phyloP scores from a whole-genome alignment of 2,888 invertebrate genomes.

The Trachelus troglodyta region DNA sequence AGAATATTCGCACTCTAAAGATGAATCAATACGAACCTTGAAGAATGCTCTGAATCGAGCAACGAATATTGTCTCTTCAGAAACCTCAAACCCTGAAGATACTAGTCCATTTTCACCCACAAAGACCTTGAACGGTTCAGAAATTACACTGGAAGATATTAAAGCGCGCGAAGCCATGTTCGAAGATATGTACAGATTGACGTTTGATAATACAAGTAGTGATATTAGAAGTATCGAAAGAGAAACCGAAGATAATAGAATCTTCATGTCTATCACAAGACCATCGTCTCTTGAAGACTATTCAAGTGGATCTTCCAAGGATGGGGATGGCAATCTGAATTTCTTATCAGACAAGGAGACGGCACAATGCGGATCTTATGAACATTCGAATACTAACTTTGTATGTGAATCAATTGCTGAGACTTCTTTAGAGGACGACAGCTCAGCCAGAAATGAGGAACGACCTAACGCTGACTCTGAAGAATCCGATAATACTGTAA shows the following conservation, averaged over 20 bases:
- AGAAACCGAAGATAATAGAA: constrained; percentile 4
- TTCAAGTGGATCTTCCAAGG: not conserved
- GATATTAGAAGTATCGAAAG: constrained; percentile 43
- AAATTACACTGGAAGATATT: constrained; percentile 15
- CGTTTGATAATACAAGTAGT: constrained; percentile 23
- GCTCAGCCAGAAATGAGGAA: not conserved
- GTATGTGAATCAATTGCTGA: not conserved
- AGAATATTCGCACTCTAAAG: constrained; percentile 10
- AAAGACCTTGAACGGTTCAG: constrained; percentile 8
- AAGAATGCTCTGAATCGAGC: constrained; percentile 53
- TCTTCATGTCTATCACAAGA: not conserved
- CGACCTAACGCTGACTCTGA: not conserved
- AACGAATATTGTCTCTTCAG: constrained; percentile 46
- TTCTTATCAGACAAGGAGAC: constrained; percentile 6
- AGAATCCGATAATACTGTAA: not conserved
- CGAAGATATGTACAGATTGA: constrained; percentile 37
- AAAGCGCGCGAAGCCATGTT: constrained; percentile 33
- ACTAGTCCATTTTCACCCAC: constrained; percentile 17
- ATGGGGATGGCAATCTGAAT: constrained; percentile 22
- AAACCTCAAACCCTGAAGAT: constrained; percentile 24
- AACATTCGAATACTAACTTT: not conserved
- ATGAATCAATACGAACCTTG: constrained; percentile 38
- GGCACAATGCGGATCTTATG: constrained; percentile 13
- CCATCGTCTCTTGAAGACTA: not conserved
- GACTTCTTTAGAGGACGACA: not conserved